Percentiles rank a stretch among this genome's conserved stretches.
These are phyloP conservation scores for Drosophila differens DNA, from an alignment of 2,888 invertebrate species.

Conservation along the genomic window DNA sequence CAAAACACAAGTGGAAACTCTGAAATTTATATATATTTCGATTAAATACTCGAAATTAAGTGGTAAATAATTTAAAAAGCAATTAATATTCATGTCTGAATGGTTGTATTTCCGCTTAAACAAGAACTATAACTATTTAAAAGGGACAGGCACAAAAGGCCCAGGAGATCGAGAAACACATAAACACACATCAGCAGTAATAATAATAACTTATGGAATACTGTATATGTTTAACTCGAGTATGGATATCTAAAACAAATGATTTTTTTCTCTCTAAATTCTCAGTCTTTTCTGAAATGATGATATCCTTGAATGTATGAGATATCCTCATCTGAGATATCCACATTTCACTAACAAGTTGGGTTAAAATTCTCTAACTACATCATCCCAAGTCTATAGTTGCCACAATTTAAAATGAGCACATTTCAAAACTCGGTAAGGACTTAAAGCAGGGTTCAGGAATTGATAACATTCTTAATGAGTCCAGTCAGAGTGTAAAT, in stretches of 20 bases:
- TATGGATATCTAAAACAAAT: too few relatives aligned
- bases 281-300: background rate
- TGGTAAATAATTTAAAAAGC: background rate
- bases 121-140: background rate
- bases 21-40: background rate
- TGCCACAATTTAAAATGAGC: background rate
- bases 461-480: background rate
- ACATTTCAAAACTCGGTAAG: background rate
- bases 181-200: background rate
- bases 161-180: background rate
- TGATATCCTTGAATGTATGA: background rate
- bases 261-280: too few relatives aligned
- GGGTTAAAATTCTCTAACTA: rapidly evolving
- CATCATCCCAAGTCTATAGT: background rate
- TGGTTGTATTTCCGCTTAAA: background rate
- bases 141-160: background rate
- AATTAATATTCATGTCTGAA: background rate
- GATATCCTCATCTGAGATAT: background rate
- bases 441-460: background rate
- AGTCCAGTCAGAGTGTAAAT: background rate
- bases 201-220: background rate
- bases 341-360: background rate
- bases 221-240: background rate
- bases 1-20: too few relatives aligned
- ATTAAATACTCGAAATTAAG: background rate